Evolutionary conservation across 2,113 vertebrate genomes (phyloP).

Genomic region (Scytalopus superciliaris): DNA sequence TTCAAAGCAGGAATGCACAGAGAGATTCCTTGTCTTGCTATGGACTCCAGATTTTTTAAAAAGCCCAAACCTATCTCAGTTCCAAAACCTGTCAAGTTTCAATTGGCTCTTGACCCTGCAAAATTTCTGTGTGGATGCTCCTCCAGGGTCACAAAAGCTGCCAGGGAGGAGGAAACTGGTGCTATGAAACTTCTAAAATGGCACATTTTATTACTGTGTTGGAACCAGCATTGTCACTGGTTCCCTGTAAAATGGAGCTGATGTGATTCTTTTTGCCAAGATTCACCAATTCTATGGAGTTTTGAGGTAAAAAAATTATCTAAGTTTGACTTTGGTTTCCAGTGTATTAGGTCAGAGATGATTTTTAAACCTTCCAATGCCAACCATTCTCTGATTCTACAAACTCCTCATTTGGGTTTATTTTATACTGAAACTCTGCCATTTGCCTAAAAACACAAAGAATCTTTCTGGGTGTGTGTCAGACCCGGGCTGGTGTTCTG

Average conservation of each 20-base stretch:
- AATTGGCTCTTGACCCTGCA: neutral
- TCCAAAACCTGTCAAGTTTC: neutral
- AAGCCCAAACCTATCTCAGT: neutral
- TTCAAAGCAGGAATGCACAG: neutral
- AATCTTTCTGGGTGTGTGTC: neutral
- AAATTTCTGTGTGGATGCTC: neutral
- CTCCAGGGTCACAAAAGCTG: neutral
- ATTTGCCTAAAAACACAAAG: rapidly evolving
- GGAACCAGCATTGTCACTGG: rapidly evolving
- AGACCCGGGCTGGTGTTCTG: neutral
- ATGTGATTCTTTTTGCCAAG: neutral
- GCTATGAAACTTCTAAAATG: no score
- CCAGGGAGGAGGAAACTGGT: neutral
- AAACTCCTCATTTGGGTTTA: neutral
- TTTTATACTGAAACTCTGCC: neutral
- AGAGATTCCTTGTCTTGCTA: neutral
- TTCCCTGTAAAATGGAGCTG: no score
- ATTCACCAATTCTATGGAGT: rapidly evolving
- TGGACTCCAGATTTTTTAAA: rapidly evolving
- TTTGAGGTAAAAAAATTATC: neutral
- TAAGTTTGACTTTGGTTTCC: neutral
- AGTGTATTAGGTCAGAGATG: neutral
- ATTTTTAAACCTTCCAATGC: no score
- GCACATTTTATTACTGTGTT: neutral
- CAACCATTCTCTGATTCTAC: rapidly evolving